Percentiles rank a stretch among this genome's conserved stretches.
phyloP scores from a whole-genome alignment of 2,113 vertebrate genomes.

The Cariama cristata region DNA sequence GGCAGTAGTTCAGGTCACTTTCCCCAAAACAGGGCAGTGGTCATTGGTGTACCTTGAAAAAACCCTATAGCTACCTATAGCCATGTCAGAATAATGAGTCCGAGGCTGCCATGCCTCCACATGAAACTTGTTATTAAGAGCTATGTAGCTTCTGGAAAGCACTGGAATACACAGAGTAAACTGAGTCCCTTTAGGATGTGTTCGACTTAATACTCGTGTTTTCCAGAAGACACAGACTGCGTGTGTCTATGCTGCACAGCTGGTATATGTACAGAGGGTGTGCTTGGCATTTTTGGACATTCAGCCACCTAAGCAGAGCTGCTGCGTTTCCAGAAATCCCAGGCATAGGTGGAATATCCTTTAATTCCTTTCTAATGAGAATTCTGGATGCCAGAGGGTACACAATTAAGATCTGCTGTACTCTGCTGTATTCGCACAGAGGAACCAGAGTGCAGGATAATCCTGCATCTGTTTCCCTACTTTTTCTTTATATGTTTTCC shows the following conservation, averaged over 20 bases:
- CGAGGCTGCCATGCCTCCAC: neutral
- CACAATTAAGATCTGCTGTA: neutral
- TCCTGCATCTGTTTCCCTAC: neutral
- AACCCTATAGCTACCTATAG: neutral
- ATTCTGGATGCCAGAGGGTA: neutral
- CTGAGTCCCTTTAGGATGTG: neutral
- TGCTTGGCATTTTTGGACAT: neutral
- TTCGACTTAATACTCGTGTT: neutral
- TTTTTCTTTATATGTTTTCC: neutral
- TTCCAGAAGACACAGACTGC: neutral
- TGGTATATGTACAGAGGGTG: neutral
- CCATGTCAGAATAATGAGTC: neutral
- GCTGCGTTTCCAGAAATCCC: neutral
- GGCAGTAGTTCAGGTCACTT: neutral
- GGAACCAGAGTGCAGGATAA: neutral
- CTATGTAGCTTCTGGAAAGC: neutral
- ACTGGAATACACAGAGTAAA: neutral
- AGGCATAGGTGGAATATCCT: neutral
- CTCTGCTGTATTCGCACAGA: neutral
- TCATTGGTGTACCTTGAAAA: neutral
- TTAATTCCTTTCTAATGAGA: constrained; percentile 25
- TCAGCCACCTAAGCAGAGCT: neutral
- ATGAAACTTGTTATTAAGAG: neutral
- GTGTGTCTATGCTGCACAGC: neutral
- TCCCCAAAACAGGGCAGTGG: neutral